Percentiles rank a stretch among this genome's conserved stretches.
phyloP scores from a whole-genome alignment of 1,140 invertebrate species.

The Drosophila orena region DNA sequence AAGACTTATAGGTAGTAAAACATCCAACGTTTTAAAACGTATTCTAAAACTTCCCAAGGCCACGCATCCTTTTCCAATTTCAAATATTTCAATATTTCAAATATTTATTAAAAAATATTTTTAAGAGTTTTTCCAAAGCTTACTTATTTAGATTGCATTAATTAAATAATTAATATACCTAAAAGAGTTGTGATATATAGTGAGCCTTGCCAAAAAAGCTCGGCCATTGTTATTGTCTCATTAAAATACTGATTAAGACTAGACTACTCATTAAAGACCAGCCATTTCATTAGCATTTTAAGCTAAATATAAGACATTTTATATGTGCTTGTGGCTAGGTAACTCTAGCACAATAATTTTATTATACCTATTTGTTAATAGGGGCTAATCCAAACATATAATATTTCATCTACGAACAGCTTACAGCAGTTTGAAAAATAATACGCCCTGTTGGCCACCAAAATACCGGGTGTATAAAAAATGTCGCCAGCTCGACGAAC shows the following conservation, averaged over 20 bases:
- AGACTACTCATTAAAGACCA: background rate
- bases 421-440: slow-evolving; percentile 10
- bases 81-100: too few species aligned
- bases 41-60: too few species aligned
- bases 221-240: background rate
- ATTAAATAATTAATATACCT: too few species aligned
- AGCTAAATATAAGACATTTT: background rate
- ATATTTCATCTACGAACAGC: background rate
- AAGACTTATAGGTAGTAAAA: too few species aligned
- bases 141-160: too few species aligned
- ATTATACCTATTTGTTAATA: background rate
- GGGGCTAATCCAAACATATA: background rate
- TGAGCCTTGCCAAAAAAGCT: too few species aligned
- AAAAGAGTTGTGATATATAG: too few species aligned
- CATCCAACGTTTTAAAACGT: too few species aligned
- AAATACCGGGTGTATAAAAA: slow-evolving; percentile 11
- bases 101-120: too few species aligned
- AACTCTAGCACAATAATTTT: background rate
- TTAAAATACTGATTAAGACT: background rate
- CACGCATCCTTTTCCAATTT: too few species aligned
- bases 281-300: background rate
- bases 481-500: slow-evolving; percentile 40
- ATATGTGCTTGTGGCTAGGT: background rate
- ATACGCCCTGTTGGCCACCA: slow-evolving; percentile 29
- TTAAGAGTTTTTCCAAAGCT: too few species aligned